These are phyloP conservation scores for Strigops habroptila DNA, from an alignment of 2,113 vertebrate species.

Conservation along the genomic window DNA sequence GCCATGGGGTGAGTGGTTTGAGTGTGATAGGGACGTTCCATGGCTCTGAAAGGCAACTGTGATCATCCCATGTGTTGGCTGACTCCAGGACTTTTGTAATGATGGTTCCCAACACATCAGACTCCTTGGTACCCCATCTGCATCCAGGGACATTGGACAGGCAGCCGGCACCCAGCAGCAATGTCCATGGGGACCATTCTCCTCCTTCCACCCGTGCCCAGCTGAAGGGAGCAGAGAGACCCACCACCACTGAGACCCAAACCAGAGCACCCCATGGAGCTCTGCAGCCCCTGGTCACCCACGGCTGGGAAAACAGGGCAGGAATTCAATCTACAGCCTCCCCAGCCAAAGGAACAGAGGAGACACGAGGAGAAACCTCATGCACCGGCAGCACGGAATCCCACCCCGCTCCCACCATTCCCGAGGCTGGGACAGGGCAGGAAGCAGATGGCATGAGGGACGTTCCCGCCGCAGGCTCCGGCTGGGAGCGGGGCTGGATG, in stretches of 20 bases:
- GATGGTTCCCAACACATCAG: not conserved
- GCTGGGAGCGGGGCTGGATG: conserved; percentile 77
- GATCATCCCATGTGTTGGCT: no score
- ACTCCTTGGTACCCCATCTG: not conserved
- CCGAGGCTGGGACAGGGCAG: conserved; percentile 55
- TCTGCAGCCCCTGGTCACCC: no score
- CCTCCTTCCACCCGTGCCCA: not conserved
- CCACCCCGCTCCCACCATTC: conserved; percentile 69
- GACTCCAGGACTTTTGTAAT: not conserved
- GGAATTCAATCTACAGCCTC: fast-evolving
- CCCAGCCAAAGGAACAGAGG: no score
- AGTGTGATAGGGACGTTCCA: not conserved
- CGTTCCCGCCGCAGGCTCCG: conserved; percentile 68
- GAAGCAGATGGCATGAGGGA: conserved; percentile 81
- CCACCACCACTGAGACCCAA: not conserved
- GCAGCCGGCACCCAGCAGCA: not conserved
- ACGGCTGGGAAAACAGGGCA: fast-evolving
- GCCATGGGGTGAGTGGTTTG: fast-evolving
- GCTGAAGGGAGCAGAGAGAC: not conserved
- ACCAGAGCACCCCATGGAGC: not conserved
- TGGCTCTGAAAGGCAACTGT: not conserved
- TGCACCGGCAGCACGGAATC: not conserved
- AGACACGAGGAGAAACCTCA: not conserved
- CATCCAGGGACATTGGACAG: fast-evolving
- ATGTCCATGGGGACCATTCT: not conserved